Base-by-base conservation (phyloP, 2,888 invertebrate species). In the Drosophila quinaria region DNA sequence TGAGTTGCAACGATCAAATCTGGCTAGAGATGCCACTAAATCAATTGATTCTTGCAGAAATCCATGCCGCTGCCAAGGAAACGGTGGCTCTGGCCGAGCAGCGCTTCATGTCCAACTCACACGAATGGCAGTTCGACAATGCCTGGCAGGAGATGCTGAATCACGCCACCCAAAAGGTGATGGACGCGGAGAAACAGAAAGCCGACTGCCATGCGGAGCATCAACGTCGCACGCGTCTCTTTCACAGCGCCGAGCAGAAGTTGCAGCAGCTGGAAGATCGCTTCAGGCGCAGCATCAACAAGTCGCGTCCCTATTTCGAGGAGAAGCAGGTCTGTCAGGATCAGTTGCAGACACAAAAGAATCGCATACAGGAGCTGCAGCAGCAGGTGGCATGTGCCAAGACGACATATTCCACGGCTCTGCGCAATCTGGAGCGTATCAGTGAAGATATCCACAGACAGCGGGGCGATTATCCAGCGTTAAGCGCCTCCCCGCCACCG, bases 71-170 rank as follows among this genome's bases (percentile, higher is more conserved):
- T 1, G 98, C 98, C 0, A 98, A 98, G 92, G 98, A 98, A 93
- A 98, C 98, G 0, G 98, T 98, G 60, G 96, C 97, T 0, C 92
- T 98, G 50, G 98, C 98, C 0, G 98, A 98, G 92, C 96, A 97
- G 92, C 94, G 97, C 51, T 93, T 93, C 69, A 93, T 93, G 92
- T 92, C 92, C 42, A 93, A 93, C 75, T 93, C 93, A 2, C 93
- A 93, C 59, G 93, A 93, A 79, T 93, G 93, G 93, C 97, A 97
- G 92, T 98, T 98, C 92, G 98, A 98, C 93, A 97, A 96, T 93
- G 98, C 98, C 83, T 98, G 98, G 98, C 98, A 98, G 93, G 98
- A 98, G 93, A 97, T 98, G 95, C 95, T 98, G 72, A 98, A 98
- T 93, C 97, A 98, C 94, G 98, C 98, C 74, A 98, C 98, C 69